Evolutionary conservation across 2,797 vertebrate genomes (phyloP), one percentile per base, ranked within the genome.

Genomic region (Sylvia borin): DNA sequence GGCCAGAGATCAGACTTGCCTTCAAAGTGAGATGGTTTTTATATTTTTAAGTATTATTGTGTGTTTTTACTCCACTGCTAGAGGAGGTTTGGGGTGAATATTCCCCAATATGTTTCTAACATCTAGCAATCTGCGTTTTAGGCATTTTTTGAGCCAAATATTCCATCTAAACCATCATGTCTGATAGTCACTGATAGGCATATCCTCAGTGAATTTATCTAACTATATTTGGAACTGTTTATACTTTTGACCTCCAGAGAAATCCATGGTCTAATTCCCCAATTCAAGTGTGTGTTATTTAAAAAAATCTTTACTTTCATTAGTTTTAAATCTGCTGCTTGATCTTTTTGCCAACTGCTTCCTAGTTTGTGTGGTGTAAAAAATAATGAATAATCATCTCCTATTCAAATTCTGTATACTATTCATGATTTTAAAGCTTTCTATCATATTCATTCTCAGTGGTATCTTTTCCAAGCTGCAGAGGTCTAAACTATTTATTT

Each of bases 311-410:
- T 90, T 90, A 66, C 26, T 86, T 78, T 81, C 55, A 43, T 95
- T 93, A 90, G 55, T 86, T 94, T 93, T 94, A 87, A 93, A 93
- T 67, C 71, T 90, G 29, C 70, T 94, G n/a, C 34, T 90, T 93
- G 80, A 84, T 95, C n/a, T 76, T 93, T 92, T 92, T 75, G 62
- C 60, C 68, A 60, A 34, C 88, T 92, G n/a, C 36, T 50, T 93
- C 47, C 77, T 84, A 38, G 57, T 85, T 88, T 74, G 22, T 73
- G 24, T 73, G 60, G 27, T 85, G 67, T 64, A 55, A 93, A 94
- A 94, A 95, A 51, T 66, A 93, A 82, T 48, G 76, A 95, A 66
- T 88, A 85, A 92, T 90, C 80, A 95, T 93, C 42, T 50, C 42
- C 74, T 92, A 92, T 94, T 97, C 85, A 92, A 87, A 85, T 74